Base-by-base conservation (phyloP, 2,888 invertebrate genomes). In the Drosophila meridionalis region DNA sequence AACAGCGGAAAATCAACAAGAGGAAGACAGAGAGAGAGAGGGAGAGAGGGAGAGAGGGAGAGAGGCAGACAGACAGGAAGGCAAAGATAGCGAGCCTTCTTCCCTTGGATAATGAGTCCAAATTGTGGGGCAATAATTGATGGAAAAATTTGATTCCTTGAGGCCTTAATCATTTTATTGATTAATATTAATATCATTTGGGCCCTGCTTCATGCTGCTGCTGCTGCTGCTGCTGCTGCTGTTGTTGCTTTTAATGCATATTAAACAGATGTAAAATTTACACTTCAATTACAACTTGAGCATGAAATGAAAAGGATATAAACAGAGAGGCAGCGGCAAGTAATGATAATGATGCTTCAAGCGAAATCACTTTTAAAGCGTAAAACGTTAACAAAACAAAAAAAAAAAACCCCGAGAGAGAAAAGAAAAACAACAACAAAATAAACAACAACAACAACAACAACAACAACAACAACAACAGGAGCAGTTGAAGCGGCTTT, bases 201-300 rank as follows among this genome's bases (percentile, higher is more conserved):
- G 40, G 38, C 7, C 36, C 14, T 32, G 34, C 28, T 48, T 20
- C 20, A 20, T 20, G 20, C 12, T 28, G 5, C 14, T 61, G 61
- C 30, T 72, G 61, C 34, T 45, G 50, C 26, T 53, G 36, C 26
- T 53, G 36, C 26, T 48, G 57, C 12, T 32, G 34, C 28, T 48
- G 69, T 65, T 82, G 69, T 71, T 73, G 81, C 36, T 52, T 76
- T 78, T 77, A 85, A 89, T 86, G 90, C 77, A 86, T 89, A 87
- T 89, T 88, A 90, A 89, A 76, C 86, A 87, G 86, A 80, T 90
- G 86, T 78, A 72, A 76, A 87, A 88, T 87, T 69, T 80, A 80
- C 90, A 87, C 86, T 87, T 82, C 78, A 90, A 88, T 85, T 85
- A 88, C 75, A 82, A 85, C 67, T 86, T 87, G 57, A 77, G 88